Percentiles rank a stretch among this genome's conserved stretches.
Evolutionary conservation across 2,113 vertebrate species (phyloP).

Genomic region (Candoia aspera): DNA sequence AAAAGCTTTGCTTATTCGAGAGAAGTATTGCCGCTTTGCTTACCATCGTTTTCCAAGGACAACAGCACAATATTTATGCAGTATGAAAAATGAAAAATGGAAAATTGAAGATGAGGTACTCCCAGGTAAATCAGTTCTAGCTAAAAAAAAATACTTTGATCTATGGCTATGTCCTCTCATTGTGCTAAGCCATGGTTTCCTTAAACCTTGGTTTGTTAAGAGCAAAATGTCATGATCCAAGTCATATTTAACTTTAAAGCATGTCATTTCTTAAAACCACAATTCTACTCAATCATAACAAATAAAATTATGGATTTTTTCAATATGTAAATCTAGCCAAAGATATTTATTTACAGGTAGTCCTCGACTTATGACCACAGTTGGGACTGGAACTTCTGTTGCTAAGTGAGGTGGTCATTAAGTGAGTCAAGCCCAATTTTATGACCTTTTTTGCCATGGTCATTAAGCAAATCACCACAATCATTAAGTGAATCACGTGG

Average conservation of each 20-base stretch:
- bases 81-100: constrained; percentile 74
- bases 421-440: no score
- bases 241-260: neutral
- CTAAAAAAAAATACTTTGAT: neutral
- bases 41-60: constrained; percentile 92
- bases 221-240: neutral
- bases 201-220: neutral
- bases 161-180: neutral
- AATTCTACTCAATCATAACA: neutral
- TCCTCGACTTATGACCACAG: neutral
- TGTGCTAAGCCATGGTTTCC: neutral
- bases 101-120: constrained; percentile 82
- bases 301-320: neutral
- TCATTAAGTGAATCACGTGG: no score
- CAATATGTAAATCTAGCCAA: neutral
- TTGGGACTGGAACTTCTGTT: no score
- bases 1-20: constrained; percentile 88
- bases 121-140: constrained; percentile 77
- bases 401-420: no score
- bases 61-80: constrained; percentile 83
- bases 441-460: no score
- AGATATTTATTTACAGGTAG: neutral
- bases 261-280: neutral
- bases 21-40: constrained; percentile 91
- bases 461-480: no score